Evolutionary conservation across 2,888 invertebrate species (phyloP).

Genomic region (Beris chalybata): DNA sequence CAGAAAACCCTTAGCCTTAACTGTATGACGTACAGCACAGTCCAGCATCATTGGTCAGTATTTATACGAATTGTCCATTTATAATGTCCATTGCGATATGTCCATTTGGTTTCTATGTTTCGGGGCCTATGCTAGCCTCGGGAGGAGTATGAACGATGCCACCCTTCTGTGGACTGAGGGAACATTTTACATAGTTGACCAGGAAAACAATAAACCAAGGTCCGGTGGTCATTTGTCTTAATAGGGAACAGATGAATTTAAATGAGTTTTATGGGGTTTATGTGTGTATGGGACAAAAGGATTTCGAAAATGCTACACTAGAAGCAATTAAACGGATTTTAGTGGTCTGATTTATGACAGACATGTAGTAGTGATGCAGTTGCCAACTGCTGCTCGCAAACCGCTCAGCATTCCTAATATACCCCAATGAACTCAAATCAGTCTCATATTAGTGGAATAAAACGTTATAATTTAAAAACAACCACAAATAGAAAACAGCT

Average conservation of each 20-base stretch:
- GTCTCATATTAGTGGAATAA: too few species aligned
- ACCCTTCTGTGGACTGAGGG: background rate
- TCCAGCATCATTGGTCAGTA: conserved; percentile 2
- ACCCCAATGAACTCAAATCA: too few species aligned
- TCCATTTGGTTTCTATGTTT: conserved; percentile 23
- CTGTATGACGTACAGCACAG: too few species aligned
- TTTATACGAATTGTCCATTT: conserved; percentile 18
- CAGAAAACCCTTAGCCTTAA: too few species aligned
- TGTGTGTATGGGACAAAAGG: conserved; percentile 13
- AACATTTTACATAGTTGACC: conserved; percentile 38
- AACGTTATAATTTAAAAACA: too few species aligned
- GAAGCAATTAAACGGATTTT: conserved; percentile 39
- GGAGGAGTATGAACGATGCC: conserved; percentile 2
- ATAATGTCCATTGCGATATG: conserved; percentile 23
- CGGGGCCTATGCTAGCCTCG: background rate
- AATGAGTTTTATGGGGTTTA: conserved; percentile 38
- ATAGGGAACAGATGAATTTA: conserved; percentile 38
- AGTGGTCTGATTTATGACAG: conserved; percentile 37
- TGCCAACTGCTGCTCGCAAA: conserved; percentile 1
- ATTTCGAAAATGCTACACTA: conserved; percentile 25
- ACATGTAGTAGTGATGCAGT: conserved; percentile 2
- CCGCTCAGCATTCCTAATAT: too few species aligned
- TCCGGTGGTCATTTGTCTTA: conserved; percentile 38
- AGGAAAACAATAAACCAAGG: conserved; percentile 40
- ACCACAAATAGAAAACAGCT: too few species aligned